phyloP scores from a whole-genome alignment of 1,140 invertebrate genomes.

The Holcopasites calliopsidis region DNA sequence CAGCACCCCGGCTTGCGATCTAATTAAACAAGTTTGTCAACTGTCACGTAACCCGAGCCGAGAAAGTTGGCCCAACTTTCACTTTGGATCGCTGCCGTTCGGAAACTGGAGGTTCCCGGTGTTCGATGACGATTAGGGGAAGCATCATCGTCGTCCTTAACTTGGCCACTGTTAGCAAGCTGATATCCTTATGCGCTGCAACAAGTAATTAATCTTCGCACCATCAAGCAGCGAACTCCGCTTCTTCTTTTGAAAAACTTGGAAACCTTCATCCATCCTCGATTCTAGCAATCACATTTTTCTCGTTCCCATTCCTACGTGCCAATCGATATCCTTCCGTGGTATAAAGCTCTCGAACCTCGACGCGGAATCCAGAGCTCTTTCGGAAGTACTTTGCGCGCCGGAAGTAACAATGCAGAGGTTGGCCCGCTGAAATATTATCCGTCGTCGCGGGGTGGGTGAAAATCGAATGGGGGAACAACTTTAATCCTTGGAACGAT shows the following conservation, averaged over 20 bases:
- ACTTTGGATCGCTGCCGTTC: background rate
- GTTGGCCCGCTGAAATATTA: conserved; percentile 27
- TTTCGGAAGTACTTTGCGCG: conserved; percentile 10
- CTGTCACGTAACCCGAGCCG: background rate
- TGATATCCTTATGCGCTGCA: too few species aligned
- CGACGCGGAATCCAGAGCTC: background rate
- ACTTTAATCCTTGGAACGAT: conserved; percentile 50
- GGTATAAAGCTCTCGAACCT: background rate
- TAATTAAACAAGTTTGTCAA: conserved; percentile 21
- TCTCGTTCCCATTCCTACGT: background rate
- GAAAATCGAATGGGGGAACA: background rate
- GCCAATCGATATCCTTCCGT: background rate
- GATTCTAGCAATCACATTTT: background rate
- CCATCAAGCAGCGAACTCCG: too few species aligned
- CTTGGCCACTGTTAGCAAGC: too few species aligned
- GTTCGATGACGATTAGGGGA: background rate
- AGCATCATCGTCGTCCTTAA: background rate
- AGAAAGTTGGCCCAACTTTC: conserved; percentile 2
- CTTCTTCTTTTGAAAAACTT: background rate
- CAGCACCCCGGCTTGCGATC: background rate
- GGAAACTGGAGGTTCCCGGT: background rate
- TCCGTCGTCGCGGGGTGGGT: background rate
- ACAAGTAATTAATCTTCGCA: too few species aligned
- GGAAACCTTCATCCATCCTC: background rate
- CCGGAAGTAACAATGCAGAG: conserved; percentile 1